These are phyloP conservation scores for Mythimna lalbum DNA, from an alignment of 2,888 invertebrate genomes.

Conservation along the genomic window DNA sequence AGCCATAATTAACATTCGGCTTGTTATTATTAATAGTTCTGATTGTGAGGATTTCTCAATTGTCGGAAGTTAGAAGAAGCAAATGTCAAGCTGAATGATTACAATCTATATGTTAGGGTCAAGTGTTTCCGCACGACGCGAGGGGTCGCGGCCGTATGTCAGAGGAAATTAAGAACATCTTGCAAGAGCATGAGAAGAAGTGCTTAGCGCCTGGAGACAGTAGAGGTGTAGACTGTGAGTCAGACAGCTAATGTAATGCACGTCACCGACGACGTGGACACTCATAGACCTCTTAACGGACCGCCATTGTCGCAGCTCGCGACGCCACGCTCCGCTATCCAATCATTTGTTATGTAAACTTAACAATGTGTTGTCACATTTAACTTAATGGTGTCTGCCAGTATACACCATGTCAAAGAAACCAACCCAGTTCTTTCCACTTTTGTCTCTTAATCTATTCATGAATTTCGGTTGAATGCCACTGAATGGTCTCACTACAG, in stretches of 20 bases:
- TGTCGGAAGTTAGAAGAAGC: slow-evolving; percentile 43
- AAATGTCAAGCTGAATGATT: slow-evolving; percentile 38
- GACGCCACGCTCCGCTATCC: slow-evolving; percentile 74
- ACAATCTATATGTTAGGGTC: slow-evolving; percentile 40
- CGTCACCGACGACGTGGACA: slow-evolving; percentile 52
- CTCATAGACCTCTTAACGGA: slow-evolving; percentile 77
- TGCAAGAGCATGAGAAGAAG: slow-evolving; percentile 27
- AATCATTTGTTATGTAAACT: slow-evolving; percentile 83
- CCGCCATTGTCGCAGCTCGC: slow-evolving; percentile 70
- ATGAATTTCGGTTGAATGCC: slow-evolving; percentile 53
- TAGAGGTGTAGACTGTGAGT: slow-evolving; percentile 56
- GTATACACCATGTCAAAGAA: slow-evolving; percentile 64
- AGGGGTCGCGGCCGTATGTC: slow-evolving; percentile 17
- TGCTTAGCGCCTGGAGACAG: slow-evolving; percentile 59
- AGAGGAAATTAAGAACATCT: slow-evolving; percentile 29
- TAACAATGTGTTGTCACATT: slow-evolving; percentile 77
- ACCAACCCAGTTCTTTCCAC: slow-evolving; percentile 67
- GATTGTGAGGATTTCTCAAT: not conserved
- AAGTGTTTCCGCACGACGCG: slow-evolving; percentile 17
- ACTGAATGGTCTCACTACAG: slow-evolving; percentile 51
- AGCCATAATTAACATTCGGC: slow-evolving; percentile 20
- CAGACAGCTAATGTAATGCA: slow-evolving; percentile 60
- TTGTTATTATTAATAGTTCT: slow-evolving; percentile 27
- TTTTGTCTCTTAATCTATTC: slow-evolving; percentile 65
- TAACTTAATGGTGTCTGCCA: slow-evolving; percentile 74